Evolutionary conservation across 2,888 invertebrate species (phyloP).

Genomic region (Troglohyphantes excavatus): DNA sequence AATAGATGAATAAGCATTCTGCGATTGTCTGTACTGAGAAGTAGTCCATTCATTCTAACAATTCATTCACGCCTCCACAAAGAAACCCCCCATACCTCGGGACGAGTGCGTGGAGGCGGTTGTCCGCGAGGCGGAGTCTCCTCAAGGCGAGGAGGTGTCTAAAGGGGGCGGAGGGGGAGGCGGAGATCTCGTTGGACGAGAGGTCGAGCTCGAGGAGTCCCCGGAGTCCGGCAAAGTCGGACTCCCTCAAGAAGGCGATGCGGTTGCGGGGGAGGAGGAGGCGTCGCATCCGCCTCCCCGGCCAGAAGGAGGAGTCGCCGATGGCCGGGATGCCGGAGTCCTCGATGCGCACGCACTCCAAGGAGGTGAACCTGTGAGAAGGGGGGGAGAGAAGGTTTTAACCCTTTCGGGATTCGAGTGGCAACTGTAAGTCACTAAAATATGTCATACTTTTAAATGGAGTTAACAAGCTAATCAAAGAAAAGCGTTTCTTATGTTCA

Average conservation of each 20-base stretch:
- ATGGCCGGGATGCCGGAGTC: slow-evolving; percentile 89
- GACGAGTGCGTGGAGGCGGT: slow-evolving; percentile 80
- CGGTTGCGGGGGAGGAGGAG: slow-evolving; percentile 89
- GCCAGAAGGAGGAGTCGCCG: slow-evolving; percentile 90
- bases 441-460: no score
- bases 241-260: slow-evolving; percentile 87
- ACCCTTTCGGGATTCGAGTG: no score
- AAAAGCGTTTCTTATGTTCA: no score
- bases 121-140: slow-evolving; percentile 86
- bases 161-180: slow-evolving; percentile 90
- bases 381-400: no score
- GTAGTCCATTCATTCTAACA: no score
- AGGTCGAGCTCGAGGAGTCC: slow-evolving; percentile 88
- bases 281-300: slow-evolving; percentile 81
- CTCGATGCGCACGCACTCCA: slow-evolving; percentile 87
- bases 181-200: slow-evolving; percentile 88
- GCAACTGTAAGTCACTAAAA: no score
- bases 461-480: no score
- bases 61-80: no score
- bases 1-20: no score
- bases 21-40: no score
- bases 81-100: slow-evolving; percentile 80
- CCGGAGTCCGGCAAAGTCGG: slow-evolving; percentile 90
- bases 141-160: slow-evolving; percentile 88
- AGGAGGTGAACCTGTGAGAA: slow-evolving; percentile 83